These are phyloP conservation scores for Agelas oroides DNA, from an alignment of 37 sponge, comb jelly and placozoan species.

Conservation along the genomic window DNA sequence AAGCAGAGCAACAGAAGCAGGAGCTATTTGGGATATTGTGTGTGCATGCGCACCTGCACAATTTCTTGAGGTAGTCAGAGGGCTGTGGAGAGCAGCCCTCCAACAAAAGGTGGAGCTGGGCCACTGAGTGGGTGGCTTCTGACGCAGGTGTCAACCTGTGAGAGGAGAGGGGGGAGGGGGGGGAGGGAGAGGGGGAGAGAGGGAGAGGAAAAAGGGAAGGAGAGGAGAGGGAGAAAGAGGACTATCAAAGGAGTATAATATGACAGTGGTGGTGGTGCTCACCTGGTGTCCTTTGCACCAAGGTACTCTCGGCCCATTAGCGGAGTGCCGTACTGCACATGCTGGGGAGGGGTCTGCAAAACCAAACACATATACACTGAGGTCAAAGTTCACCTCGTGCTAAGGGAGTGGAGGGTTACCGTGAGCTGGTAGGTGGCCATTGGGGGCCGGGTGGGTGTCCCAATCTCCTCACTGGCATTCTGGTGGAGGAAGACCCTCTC, in stretches of 20 bases:
- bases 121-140: slow-evolving; percentile 81
- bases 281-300: slow-evolving; percentile 29
- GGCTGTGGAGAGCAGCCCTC: slow-evolving; percentile 50
- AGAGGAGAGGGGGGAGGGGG: not conserved
- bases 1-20: too few species aligned
- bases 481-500: slow-evolving; percentile 87
- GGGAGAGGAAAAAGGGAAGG: not conserved
- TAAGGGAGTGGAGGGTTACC: too few species aligned
- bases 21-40: too few species aligned
- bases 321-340: slow-evolving; percentile 71
- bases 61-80: slow-evolving; percentile 33
- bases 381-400: too few species aligned
- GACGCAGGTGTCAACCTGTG: slow-evolving; percentile 79
- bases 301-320: slow-evolving; percentile 70
- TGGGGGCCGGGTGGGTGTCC: slow-evolving; percentile 59
- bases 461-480: slow-evolving; percentile 76
- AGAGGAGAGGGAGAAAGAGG: not conserved
- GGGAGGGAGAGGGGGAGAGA: not conserved
- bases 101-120: slow-evolving; percentile 67
- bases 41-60: slow-evolving; percentile 44
- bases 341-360: slow-evolving; percentile 55
- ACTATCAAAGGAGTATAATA: not conserved
- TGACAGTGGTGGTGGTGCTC: not conserved
- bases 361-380: not conserved
- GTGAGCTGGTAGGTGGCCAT: not conserved